Percentiles rank a stretch among this genome's conserved stretches.
Conservation (phyloP, 1,140 invertebrate species). For the Achroia grisella region DNA sequence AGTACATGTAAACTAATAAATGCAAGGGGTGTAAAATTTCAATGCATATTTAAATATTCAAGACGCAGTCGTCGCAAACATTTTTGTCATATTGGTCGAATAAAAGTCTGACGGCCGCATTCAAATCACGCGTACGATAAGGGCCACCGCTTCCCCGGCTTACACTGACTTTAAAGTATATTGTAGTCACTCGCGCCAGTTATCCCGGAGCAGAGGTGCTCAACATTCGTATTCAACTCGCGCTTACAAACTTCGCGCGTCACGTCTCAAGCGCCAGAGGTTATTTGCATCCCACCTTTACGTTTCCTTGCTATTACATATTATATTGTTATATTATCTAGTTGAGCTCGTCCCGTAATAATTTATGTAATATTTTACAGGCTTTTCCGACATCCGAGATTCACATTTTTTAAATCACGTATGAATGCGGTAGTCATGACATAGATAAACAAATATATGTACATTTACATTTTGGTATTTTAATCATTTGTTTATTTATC, state of each 20-base stretch:
- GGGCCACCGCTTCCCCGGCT: slow-evolving; percentile 37
- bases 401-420: background rate
- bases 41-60: slow-evolving; percentile 34
- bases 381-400: background rate
- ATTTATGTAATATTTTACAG: background rate
- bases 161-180: slow-evolving; percentile 42
- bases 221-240: slow-evolving; percentile 33
- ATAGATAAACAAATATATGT: too few species aligned
- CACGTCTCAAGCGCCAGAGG: slow-evolving; percentile 34
- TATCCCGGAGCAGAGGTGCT: slow-evolving; percentile 27
- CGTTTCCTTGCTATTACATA: slow-evolving; percentile 28
- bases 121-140: slow-evolving; percentile 47
- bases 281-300: slow-evolving; percentile 45
- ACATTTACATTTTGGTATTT: too few species aligned
- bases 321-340: slow-evolving; percentile 32
- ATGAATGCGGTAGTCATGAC: too few species aligned
- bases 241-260: slow-evolving; percentile 25
- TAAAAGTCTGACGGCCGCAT: slow-evolving; percentile 30
- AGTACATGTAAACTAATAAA: too few species aligned
- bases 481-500: too few species aligned
- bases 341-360: slow-evolving; percentile 2
- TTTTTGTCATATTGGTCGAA: slow-evolving; percentile 44
- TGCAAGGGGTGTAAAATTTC: slow-evolving; percentile 10
- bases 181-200: slow-evolving; percentile 37
- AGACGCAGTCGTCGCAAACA: slow-evolving; percentile 39